phyloP scores from a whole-genome alignment of 2,113 vertebrate genomes.

The Mobula hypostoma region DNA sequence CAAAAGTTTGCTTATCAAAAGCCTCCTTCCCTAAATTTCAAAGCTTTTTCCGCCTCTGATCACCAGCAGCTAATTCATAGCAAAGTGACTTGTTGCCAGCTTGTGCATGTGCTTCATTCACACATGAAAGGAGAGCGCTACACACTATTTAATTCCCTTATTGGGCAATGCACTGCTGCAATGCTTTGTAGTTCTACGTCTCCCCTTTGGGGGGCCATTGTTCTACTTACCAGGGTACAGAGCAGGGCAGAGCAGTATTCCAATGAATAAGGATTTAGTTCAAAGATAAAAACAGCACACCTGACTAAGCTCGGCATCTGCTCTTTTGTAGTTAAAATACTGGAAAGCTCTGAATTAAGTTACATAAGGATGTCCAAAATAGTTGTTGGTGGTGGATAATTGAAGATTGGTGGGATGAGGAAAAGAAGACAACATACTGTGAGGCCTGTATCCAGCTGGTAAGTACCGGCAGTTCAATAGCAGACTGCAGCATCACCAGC shows the following conservation, averaged over 20 bases:
- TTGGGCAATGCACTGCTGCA: neutral
- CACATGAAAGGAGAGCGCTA: neutral
- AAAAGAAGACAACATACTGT: no score
- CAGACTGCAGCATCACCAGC: no score
- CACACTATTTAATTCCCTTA: neutral
- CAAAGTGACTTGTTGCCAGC: slow-evolving; percentile 8
- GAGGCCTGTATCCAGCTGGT: no score
- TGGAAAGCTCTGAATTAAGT: neutral
- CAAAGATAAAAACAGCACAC: neutral
- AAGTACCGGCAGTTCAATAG: no score
- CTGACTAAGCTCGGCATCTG: neutral
- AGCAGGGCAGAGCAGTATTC: neutral
- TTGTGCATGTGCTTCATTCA: neutral
- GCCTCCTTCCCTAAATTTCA: neutral
- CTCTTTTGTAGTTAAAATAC: slow-evolving; percentile 10
- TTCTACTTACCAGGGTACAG: neutral
- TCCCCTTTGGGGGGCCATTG: neutral
- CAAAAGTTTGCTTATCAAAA: neutral
- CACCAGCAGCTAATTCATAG: neutral
- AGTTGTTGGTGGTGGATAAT: no score
- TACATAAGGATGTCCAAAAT: neutral
- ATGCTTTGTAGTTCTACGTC: neutral
- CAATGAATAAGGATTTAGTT: neutral
- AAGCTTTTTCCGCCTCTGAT: neutral
- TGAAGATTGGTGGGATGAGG: no score